Evolutionary conservation across 2,797 vertebrate genomes (phyloP).

Genomic region (Pseudochirops corinnae): DNA sequence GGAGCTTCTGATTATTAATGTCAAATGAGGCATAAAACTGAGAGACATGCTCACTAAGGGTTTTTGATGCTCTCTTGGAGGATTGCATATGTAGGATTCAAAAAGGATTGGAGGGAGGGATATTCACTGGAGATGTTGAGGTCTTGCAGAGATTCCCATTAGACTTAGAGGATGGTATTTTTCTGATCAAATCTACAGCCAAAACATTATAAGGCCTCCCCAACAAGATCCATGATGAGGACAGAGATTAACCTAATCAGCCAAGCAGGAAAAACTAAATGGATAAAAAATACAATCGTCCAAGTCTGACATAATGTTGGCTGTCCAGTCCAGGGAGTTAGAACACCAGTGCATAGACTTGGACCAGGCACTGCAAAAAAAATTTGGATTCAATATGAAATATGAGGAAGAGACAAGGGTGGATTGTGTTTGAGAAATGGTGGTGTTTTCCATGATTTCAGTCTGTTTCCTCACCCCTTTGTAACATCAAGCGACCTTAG

Average conservation of each 20-base stretch:
- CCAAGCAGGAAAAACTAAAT: background rate
- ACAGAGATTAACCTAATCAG: background rate
- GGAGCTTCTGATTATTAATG: background rate
- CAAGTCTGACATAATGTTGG: background rate
- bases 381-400: background rate
- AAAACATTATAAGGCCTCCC: background rate
- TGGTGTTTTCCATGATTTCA: background rate
- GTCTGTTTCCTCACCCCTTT: background rate
- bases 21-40: conserved; percentile 1
- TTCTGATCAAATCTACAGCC: background rate
- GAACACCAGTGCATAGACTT: background rate
- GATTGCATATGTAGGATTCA: background rate
- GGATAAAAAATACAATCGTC: background rate
- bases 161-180: background rate
- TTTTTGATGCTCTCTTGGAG: background rate
- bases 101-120: background rate
- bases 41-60: background rate
- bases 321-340: background rate
- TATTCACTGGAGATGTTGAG: background rate
- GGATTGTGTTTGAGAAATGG: background rate
- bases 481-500: background rate
- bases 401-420: background rate
- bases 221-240: background rate
- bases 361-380: background rate
- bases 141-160: background rate